These are phyloP conservation scores for Gandaritis pyraliata DNA, from an alignment of 2,888 invertebrate species.

Conservation along the genomic window DNA sequence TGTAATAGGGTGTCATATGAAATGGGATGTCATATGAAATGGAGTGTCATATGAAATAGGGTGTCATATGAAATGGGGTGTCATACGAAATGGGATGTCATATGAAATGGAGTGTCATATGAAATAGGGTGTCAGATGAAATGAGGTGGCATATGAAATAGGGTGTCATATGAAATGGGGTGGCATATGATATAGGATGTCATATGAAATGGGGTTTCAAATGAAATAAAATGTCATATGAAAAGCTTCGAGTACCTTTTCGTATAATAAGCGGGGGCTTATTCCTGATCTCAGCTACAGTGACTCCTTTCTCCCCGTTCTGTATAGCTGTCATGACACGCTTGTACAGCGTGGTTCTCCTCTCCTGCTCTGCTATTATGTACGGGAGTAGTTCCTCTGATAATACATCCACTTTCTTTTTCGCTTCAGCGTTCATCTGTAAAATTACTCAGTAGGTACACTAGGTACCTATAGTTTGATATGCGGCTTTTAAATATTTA, in stretches of 20 bases:
- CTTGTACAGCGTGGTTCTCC: slow-evolving; percentile 69
- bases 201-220: no score
- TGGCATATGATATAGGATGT: background rate
- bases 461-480: no score
- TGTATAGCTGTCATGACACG: slow-evolving; percentile 77
- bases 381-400: slow-evolving; percentile 77
- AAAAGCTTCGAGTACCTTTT: background rate
- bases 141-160: no score
- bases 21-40: background rate
- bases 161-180: no score
- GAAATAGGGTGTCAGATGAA: no score
- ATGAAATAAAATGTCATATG: no score
- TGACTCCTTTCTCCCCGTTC: slow-evolving; percentile 77
- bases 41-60: no score
- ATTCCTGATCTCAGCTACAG: slow-evolving; percentile 73
- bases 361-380: slow-evolving; percentile 76
- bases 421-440: slow-evolving; percentile 78
- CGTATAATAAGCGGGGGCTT: slow-evolving; percentile 43
- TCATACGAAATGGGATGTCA: no score
- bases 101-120: no score
- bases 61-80: no score
- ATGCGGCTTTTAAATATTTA: no score
- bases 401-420: slow-evolving; percentile 77
- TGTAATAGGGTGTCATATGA: no score
- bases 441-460: slow-evolving; percentile 28